These are phyloP conservation scores for Leptodactylus fuscus DNA, from an alignment of 2,113 vertebrate species.

Conservation along the genomic window DNA sequence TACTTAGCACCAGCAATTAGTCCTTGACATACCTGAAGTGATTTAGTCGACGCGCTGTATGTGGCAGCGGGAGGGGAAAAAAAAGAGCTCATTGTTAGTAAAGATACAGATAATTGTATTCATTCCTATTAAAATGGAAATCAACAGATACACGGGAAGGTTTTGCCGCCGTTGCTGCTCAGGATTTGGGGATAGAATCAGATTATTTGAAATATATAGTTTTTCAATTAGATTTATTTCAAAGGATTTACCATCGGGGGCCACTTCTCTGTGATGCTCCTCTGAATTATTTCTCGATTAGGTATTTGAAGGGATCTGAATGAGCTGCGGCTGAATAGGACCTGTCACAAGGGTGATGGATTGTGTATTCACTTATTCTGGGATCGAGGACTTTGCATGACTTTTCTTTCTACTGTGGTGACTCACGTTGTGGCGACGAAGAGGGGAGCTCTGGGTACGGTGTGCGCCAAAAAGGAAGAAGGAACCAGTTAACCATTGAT, in stretches of 20 bases:
- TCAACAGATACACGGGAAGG: not conserved
- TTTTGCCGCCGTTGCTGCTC: not conserved
- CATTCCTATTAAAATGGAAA: slow-evolving; percentile 48
- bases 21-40: slow-evolving; percentile 48
- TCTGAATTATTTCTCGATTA: not conserved
- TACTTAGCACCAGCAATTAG: slow-evolving; percentile 52
- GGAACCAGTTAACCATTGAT: too few relatives aligned
- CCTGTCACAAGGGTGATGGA: not conserved
- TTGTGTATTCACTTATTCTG: not conserved
- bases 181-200: not conserved
- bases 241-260: not conserved
- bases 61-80: not conserved
- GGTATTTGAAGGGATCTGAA: not conserved
- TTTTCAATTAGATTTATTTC: slow-evolving; percentile 29
- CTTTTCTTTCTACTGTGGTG: not conserved
- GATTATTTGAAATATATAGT: slow-evolving; percentile 17
- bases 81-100: slow-evolving; percentile 31
- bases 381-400: not conserved
- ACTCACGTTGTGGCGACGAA: too few relatives aligned
- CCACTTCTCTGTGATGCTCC: not conserved
- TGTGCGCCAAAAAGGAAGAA: not conserved
- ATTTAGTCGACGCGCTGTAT: slow-evolving; percentile 33
- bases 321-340: not conserved
- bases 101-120: slow-evolving; percentile 36
- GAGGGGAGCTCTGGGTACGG: too few relatives aligned